These are phyloP conservation scores for Hemicentrotus pulcherrimus DNA, from an alignment of 35 echinoderm and acorn worm genomes.

Conservation along the genomic window DNA sequence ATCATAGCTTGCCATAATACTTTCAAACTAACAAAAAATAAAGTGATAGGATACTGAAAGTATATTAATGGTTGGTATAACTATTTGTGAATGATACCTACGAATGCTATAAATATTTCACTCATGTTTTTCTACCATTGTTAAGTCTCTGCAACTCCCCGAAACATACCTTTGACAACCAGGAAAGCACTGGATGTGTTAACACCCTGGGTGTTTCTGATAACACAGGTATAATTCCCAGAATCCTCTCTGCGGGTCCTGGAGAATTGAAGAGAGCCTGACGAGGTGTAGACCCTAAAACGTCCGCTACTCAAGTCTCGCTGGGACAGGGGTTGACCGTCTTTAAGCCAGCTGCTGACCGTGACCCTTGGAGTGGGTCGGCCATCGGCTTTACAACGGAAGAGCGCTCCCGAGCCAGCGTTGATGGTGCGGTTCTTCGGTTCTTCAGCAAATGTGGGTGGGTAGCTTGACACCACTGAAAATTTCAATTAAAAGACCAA, in stretches of 20 bases:
- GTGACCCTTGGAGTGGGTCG: constrained; percentile 71
- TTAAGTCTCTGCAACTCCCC: not conserved
- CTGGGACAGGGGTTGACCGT: constrained; percentile 63
- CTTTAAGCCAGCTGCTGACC: constrained; percentile 72
- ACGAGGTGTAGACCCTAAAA: constrained; percentile 46
- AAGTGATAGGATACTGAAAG: no score
- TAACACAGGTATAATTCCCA: constrained; percentile 78
- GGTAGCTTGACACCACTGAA: constrained; percentile 63
- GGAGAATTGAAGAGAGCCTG: constrained; percentile 67
- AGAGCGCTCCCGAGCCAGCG: constrained; percentile 43
- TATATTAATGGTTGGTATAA: no score
- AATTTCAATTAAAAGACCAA: not conserved
- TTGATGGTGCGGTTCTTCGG: constrained; percentile 57
- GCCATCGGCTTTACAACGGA: constrained; percentile 61
- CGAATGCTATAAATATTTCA: no score
- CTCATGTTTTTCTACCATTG: no score
- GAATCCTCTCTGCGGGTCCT: constrained; percentile 68
- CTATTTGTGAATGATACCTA: no score
- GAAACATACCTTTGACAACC: constrained; percentile 64
- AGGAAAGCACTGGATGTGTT: constrained; percentile 52
- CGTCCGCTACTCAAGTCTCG: constrained; percentile 67
- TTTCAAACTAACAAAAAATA: no score
- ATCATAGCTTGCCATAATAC: no score
- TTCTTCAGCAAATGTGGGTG: constrained; percentile 64
- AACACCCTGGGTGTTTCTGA: constrained; percentile 73